Evolutionary conservation across 2,888 invertebrate genomes (phyloP).

Genomic region (Drosophila robusta): DNA sequence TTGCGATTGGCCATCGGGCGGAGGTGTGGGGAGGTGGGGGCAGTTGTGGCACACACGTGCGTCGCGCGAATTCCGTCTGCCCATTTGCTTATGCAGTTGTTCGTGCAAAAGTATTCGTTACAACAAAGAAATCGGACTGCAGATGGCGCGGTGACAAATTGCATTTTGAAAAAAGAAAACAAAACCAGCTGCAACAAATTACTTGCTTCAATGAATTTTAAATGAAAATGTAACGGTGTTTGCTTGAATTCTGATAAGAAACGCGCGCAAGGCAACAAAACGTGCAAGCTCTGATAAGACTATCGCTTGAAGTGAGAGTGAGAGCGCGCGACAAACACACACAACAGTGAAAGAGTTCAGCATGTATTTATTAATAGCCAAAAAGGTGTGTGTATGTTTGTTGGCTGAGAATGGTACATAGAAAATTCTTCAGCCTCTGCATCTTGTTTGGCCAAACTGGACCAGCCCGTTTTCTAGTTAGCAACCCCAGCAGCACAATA

Average conservation of each 20-base stretch:
- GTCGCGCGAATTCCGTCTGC: background rate
- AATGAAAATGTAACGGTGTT: conserved; percentile 16
- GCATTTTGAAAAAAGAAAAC: background rate
- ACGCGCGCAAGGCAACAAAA: background rate
- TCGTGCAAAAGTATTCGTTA: conserved; percentile 2
- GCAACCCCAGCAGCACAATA: conserved; percentile 38
- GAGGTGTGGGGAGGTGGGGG: background rate
- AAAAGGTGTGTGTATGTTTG: background rate
- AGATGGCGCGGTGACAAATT: conserved; percentile 8
- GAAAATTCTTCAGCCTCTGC: background rate
- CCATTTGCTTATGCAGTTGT: conserved; percentile 14
- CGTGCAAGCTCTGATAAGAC: conserved; percentile 29
- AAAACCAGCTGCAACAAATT: conserved; percentile 15
- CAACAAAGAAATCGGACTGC: background rate
- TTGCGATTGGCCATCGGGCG: background rate
- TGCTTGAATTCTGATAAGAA: conserved; percentile 27
- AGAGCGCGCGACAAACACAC: background rate
- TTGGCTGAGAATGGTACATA: conserved; percentile 6
- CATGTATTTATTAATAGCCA: conserved; percentile 47
- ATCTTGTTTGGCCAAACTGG: conserved; percentile 33
- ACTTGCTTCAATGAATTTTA: conserved; percentile 1
- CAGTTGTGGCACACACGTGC: conserved; percentile 19
- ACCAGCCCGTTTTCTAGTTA: conserved; percentile 29
- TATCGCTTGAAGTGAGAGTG: background rate
- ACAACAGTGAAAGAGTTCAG: conserved; percentile 7